A percentile compares a stretch with the other conserved stretches of the same genome.
phyloP scores from a whole-genome alignment of 2,113 vertebrate genomes.

The Scomber scombrus region DNA sequence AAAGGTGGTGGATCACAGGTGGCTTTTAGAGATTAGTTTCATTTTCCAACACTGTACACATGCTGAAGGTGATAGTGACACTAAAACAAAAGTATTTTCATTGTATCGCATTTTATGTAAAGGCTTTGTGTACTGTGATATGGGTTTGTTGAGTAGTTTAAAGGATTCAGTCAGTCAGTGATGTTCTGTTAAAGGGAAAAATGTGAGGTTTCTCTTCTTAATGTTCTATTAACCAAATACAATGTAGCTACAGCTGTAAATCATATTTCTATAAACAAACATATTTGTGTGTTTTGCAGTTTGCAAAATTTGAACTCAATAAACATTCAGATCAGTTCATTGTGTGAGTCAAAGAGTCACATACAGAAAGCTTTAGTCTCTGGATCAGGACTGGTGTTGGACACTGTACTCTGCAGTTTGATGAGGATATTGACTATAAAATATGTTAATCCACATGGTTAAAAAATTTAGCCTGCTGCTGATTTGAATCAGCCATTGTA shows the following conservation, averaged over 20 bases:
- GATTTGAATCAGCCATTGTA: conserved; percentile 17
- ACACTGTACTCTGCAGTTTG: conserved; percentile 24
- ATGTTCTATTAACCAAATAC: background rate
- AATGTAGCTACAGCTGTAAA: background rate
- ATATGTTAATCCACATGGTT: conserved; percentile 24
- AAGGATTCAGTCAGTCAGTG: background rate
- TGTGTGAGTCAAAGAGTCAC: conserved; percentile 46
- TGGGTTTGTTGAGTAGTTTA: background rate
- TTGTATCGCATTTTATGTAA: background rate
- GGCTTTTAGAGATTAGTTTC: background rate
- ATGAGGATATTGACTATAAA: conserved; percentile 33
- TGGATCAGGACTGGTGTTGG: conserved; percentile 43
- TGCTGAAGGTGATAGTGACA: background rate
- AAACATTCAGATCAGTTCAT: conserved; percentile 53
- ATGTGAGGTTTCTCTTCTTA: background rate
- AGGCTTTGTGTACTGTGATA: background rate
- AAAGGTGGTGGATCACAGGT: background rate
- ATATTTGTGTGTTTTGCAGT: conserved; percentile 4
- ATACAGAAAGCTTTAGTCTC: conserved; percentile 35
- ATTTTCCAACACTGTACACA: background rate
- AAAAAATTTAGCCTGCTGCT: conserved; percentile 13
- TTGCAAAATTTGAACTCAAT: conserved; percentile 29
- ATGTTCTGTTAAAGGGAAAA: background rate
- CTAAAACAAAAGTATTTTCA: background rate
- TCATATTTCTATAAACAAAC: conserved; percentile 5